A percentile compares a stretch with the other conserved stretches of the same genome.
phyloP scores from a whole-genome alignment of 2,797 vertebrate species.

The Limosa lapponica region DNA sequence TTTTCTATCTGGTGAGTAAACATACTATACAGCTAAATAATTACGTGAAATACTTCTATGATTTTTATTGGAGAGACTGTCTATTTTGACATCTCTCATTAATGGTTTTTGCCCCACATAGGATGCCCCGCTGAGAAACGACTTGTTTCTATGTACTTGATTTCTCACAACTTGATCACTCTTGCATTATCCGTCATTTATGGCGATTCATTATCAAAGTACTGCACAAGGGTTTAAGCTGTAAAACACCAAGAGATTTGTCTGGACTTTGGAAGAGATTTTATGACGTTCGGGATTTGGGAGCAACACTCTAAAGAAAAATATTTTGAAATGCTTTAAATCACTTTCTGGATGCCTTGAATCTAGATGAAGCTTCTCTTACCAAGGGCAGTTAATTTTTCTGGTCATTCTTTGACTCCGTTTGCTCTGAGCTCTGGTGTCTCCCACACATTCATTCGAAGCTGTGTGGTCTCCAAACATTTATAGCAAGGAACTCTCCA shows the following conservation, averaged over 20 bases:
- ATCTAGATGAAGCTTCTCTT: background rate
- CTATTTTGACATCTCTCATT: background rate
- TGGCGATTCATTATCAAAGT: slow-evolving; percentile 13
- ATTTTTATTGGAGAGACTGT: background rate
- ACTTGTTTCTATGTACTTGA: background rate
- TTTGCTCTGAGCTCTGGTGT: background rate
- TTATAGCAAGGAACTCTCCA: background rate
- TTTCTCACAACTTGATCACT: background rate
- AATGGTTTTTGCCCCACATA: background rate
- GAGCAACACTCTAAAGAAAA: background rate
- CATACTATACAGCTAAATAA: background rate
- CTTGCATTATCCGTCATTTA: background rate
- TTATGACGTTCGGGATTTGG: background rate
- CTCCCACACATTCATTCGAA: background rate
- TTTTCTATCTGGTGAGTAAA: background rate
- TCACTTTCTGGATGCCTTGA: background rate
- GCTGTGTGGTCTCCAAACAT: background rate
- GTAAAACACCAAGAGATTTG: slow-evolving; percentile 1
- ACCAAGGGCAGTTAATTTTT: background rate
- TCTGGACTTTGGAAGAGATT: slow-evolving; percentile 15
- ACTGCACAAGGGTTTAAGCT: slow-evolving; percentile 1
- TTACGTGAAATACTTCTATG: background rate
- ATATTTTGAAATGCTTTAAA: background rate
- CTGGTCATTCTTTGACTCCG: accelerated
- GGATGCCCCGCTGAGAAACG: background rate